Percentiles rank a stretch among this genome's conserved stretches.
Conservation (phyloP, 2,797 vertebrate species). For the Austrolebias charrua region DNA sequence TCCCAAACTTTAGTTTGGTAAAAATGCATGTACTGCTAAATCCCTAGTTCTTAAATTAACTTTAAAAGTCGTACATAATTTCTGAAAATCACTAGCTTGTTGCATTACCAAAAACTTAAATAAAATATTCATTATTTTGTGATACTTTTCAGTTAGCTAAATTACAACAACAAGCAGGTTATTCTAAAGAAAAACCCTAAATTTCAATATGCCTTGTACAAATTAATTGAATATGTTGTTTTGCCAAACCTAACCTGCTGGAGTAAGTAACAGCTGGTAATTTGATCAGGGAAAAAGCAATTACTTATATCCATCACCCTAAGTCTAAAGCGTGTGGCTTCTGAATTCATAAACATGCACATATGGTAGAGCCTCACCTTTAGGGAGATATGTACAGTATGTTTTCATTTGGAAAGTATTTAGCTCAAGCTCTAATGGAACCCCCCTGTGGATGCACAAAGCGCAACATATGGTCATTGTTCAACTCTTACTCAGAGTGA, state of each 20-base stretch:
- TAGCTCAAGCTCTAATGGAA: conserved; percentile 71
- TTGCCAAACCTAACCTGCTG: conserved; percentile 41
- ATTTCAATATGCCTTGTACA: neutral
- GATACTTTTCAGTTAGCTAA: conserved; percentile 2
- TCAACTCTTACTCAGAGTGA: conserved; percentile 36
- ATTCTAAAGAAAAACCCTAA: neutral
- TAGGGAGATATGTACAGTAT: conserved; percentile 61
- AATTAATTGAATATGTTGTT: conserved; percentile 24
- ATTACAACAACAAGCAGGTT: neutral
- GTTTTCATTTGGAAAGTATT: conserved; percentile 74
- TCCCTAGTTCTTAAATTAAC: no score
- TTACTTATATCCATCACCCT: conserved; percentile 61
- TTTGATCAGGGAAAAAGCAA: conserved; percentile 50
- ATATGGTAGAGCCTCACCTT: conserved; percentile 68
- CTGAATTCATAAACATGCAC: conserved; percentile 70
- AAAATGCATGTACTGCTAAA: no score
- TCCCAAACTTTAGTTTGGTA: no score
- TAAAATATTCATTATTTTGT: no score
- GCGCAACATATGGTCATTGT: conserved; percentile 76
- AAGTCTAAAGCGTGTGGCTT: conserved; percentile 42
- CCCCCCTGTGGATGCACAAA: conserved; percentile 57
- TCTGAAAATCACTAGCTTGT: no score
- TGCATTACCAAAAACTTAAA: no score
- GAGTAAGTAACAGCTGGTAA: conserved; percentile 54
- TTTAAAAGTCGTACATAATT: no score